Evolutionary conservation across 2,797 vertebrate genomes (phyloP).

Genomic region (Helarctos malayanus): DNA sequence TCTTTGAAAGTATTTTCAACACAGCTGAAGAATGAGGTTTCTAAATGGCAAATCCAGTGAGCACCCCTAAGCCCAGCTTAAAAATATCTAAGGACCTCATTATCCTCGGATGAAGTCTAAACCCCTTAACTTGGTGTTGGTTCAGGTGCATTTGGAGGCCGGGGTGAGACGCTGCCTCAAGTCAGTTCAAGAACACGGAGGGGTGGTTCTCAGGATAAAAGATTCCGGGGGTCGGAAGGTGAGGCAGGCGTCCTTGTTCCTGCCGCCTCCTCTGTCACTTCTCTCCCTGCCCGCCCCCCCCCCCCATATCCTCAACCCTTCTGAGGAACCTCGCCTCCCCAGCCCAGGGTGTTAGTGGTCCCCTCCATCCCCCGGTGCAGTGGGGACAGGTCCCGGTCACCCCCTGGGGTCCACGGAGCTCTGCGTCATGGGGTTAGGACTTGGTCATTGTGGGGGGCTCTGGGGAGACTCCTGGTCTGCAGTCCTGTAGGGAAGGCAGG

Average conservation of each 20-base stretch:
- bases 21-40: not conserved
- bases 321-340: not conserved
- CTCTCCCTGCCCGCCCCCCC: not conserved
- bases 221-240: accelerated
- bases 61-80: not conserved
- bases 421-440: accelerated
- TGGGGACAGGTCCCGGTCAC: accelerated
- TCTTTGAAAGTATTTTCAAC: not conserved
- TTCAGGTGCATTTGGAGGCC: not conserved
- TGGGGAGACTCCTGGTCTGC: not conserved
- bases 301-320: not conserved
- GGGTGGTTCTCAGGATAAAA: not conserved
- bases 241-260: not conserved
- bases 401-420: not conserved
- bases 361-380: no score
- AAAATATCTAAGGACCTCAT: not conserved
- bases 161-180: not conserved
- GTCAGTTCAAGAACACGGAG: not conserved
- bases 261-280: accelerated
- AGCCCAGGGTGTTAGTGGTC: no score
- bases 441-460: not conserved
- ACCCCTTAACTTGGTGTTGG: no score
- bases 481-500: not conserved
- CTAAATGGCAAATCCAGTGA: not conserved
- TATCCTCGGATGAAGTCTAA: not conserved